Evolutionary conservation across 2,888 invertebrate species (phyloP).

Genomic region (Elysia crispata): DNA sequence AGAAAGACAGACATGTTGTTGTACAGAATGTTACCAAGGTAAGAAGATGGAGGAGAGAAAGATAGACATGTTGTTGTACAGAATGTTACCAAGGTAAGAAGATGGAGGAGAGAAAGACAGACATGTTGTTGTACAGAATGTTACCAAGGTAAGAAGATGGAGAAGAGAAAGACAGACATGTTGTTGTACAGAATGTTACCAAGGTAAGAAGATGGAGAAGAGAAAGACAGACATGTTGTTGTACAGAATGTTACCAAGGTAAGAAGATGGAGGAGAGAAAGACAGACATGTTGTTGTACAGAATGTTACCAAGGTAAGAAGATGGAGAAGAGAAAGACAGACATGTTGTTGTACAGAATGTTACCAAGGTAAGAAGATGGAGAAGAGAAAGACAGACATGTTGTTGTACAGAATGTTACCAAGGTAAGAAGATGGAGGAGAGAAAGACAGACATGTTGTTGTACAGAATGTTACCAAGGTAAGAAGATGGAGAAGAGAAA

Average conservation of each 20-base stretch:
- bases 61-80: not conserved
- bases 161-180: conserved; percentile 9
- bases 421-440: conserved; percentile 53
- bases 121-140: not conserved
- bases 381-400: conserved; percentile 64
- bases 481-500: not conserved
- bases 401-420: conserved; percentile 71
- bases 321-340: conserved; percentile 72
- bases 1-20: conserved; percentile 69
- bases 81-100: not conserved
- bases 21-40: conserved; percentile 71
- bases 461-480: not conserved
- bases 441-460: not conserved
- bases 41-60: not conserved
- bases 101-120: not conserved
- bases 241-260: conserved; percentile 56
- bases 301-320: conserved; percentile 36
- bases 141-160: not conserved
- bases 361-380: conserved; percentile 62
- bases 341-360: conserved; percentile 68
- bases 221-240: conserved; percentile 52
- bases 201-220: too few species aligned
- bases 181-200: too few species aligned
- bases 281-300: not conserved
- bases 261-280: too few species aligned